Conservation (phyloP, 2,113 vertebrate genomes). For the Pyxicephalus adspersus region DNA sequence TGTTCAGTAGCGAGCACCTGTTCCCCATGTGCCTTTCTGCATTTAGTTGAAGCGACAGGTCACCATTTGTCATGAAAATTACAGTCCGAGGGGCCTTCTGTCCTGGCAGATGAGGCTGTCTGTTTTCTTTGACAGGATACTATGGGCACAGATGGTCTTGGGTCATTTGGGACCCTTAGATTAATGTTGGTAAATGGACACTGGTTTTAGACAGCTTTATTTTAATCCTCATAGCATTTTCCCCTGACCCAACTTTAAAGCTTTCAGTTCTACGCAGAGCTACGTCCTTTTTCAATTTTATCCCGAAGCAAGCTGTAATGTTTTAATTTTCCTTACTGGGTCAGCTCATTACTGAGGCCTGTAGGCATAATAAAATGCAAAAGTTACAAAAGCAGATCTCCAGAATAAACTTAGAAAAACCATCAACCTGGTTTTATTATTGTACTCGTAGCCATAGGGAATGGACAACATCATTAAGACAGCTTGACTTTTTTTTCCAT, state of each 20-base stretch:
- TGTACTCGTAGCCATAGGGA: too few relatives aligned
- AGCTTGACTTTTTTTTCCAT: too few relatives aligned
- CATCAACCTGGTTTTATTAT: too few relatives aligned
- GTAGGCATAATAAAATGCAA: too few relatives aligned
- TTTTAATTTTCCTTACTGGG: too few relatives aligned
- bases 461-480: too few relatives aligned
- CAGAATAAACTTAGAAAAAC: too few relatives aligned
- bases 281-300: background rate
- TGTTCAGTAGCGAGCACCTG: conserved; percentile 27
- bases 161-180: conserved; percentile 24
- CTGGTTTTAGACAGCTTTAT: conserved; percentile 27
- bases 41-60: conserved; percentile 6
- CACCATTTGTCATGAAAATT: conserved; percentile 21
- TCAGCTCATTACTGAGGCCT: too few relatives aligned
- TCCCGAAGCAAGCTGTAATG: background rate
- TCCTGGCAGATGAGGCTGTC: conserved; percentile 26
- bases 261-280: background rate
- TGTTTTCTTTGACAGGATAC: conserved; percentile 8
- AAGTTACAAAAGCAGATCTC: too few relatives aligned
- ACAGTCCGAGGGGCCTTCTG: conserved; percentile 43
- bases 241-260: background rate
- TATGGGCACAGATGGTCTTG: conserved; percentile 44
- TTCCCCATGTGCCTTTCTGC: background rate
- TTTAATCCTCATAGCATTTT: conserved; percentile 2
- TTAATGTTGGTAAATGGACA: conserved; percentile 12